Base-by-base conservation (phyloP, 2,113 vertebrate genomes). In the Nettapus auritus region DNA sequence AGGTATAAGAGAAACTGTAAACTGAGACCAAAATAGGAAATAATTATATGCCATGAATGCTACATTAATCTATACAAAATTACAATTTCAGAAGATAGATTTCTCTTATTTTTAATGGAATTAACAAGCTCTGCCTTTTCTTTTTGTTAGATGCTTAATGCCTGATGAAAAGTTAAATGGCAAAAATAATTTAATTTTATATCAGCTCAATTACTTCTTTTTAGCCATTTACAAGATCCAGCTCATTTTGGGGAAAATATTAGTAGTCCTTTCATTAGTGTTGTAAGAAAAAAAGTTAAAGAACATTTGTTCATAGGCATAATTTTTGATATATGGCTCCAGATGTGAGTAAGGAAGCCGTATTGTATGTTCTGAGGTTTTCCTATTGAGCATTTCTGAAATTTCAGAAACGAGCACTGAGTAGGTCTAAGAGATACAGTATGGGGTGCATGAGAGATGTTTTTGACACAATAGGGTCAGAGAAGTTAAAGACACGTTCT, bases 401-500 rank as follows among this genome's bases (percentile, higher is more conserved):
- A 96, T 94, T 97, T 97, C 93, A 97, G 97, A 96, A 95, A 83
- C 55, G 89, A 97, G 89, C 94, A 85, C 94, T 96, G 95, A 93
- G 70, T 97, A 96, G 94, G 94, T 96, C 92, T 98, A 87, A 92
- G 93, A 97, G 89, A 93, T 85, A 60, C 93, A 93, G 92, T 94
- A 97, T 53, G 91, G 96, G 96, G 97, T 94, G 78, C 95, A 95
- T 13, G 69, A 96, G 97, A 98, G 95, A 98, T 96, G 96, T 97
- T 94, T 98, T 97, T 98, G 97, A 98, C 97, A 98, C 97, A 97
- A 97, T 87, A 95, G 93, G 98, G 97, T 98, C 97, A 97, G 96
- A 82, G 93, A 98, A 98, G 97, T 98, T 98, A 97, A 98, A 97
- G 97, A 95, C 69, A 79, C 95, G 78, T 96, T 98, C 96, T 97